Evolutionary conservation across 2,797 vertebrate species (phyloP), one percentile per base, ranked within the genome.

Genomic region (Sebastes wilsoni): DNA sequence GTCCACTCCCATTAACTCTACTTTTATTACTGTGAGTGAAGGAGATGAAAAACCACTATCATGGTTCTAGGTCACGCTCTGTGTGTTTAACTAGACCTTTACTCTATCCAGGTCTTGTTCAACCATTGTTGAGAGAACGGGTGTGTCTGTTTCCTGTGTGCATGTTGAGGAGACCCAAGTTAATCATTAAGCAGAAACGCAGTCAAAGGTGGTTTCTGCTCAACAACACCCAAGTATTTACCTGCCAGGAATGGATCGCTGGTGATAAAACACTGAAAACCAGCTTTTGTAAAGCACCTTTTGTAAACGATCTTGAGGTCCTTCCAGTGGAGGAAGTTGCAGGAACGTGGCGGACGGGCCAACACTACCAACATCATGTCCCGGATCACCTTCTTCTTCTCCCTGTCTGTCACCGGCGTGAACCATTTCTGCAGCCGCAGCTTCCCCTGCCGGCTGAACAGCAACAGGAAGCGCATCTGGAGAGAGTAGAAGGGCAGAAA

Each of bases 221-320:
- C n/a, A 32, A 22, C 25, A 32, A 20, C 36, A 58, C 18, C 34
- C n/a, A 18, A 1, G 25, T 27, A 42, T 73, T 18, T 18, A 58
- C 36, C 56, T 71, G 32, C 14, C 22, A 30, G 20, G 2, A 58
- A 23, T 36, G 4, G 20, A 10, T 4, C 1, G 34, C 52, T 6
- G 12, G 30, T 20, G 18, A 46, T n/a, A 14, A 25, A 69, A 54
- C 32, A 16, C 32, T 3, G 13, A 27, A 18, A 20, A 20, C 2
- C 1, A 65, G 10, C 38, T 8, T 3, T 36, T 36, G 34, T 36
- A 49, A 8, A 67, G 20, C 93, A 99, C 98, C 98, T 99, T 96
- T 97, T 99, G 95, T 98, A 99, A 88, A 99, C 97, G 84, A 99
- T 96, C 93, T 99, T 99, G 46, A 99, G 95, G 89, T 99, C 98